Evolutionary conservation across 53 echinoderm and acorn worm genomes (phyloP).

Genomic region (Stichopus horrens): DNA sequence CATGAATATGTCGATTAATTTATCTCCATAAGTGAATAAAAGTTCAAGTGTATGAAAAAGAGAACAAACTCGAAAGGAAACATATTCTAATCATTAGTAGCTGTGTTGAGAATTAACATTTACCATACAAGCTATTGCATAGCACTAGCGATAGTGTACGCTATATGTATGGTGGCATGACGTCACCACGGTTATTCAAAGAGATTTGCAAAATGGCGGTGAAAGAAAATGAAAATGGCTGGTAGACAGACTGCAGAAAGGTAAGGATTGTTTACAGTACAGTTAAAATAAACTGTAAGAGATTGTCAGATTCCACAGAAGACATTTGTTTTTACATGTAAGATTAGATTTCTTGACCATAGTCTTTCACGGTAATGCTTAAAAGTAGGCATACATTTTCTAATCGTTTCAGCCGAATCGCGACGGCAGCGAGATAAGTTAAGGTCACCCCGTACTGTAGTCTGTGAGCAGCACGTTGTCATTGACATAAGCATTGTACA

Average conservation of each 20-base stretch:
- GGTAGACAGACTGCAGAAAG: constrained; percentile 40
- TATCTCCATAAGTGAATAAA: neutral
- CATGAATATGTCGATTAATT: too few relatives aligned
- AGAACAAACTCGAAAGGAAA: neutral
- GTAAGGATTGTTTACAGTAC: neutral
- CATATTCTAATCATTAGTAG: neutral
- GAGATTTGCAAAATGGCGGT: constrained; percentile 38
- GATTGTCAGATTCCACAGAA: neutral
- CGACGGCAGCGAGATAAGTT: neutral
- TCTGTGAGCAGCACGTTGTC: neutral
- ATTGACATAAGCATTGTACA: neutral
- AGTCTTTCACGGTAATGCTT: neutral
- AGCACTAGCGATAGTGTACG: neutral
- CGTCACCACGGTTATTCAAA: constrained; percentile 23
- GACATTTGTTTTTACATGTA: neutral
- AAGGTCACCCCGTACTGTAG: neutral
- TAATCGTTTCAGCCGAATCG: neutral
- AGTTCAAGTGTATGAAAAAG: neutral
- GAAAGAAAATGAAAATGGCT: constrained; percentile 39
- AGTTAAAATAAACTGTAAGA: neutral
- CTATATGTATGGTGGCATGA: neutral
- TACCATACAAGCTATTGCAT: neutral
- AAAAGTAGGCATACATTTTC: neutral
- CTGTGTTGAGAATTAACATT: neutral
- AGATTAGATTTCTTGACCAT: neutral